These are phyloP conservation scores for Seira ritae DNA, from an alignment of 2,888 invertebrate species.

Conservation along the genomic window DNA sequence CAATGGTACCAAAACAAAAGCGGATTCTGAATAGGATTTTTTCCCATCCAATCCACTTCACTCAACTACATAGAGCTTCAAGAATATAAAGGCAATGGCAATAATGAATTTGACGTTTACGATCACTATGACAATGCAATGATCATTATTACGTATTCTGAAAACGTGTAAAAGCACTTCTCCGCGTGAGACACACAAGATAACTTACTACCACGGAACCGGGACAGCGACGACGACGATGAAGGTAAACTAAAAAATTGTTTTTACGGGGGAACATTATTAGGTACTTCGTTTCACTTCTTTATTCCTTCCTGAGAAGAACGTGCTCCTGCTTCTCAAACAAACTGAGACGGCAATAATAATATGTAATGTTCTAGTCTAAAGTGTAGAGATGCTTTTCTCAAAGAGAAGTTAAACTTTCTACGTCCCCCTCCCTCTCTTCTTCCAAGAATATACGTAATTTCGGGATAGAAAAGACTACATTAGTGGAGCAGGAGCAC, in stretches of 20 bases:
- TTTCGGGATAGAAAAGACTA: too few relatives aligned
- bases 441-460: too few relatives aligned
- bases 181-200: background rate
- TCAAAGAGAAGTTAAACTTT: background rate
- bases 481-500: too few relatives aligned
- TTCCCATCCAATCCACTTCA: background rate
- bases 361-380: background rate
- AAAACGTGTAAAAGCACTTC: background rate
- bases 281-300: background rate
- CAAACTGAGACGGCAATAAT: background rate
- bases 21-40: constrained; percentile 49
- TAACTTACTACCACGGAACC: background rate
- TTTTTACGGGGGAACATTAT: background rate
- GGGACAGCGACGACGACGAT: too few relatives aligned
- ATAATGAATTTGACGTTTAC: too few relatives aligned
- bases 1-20: constrained; percentile 27
- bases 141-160: background rate
- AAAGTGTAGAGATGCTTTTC: background rate
- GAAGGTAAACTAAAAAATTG: background rate
- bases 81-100: background rate
- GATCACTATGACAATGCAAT: background rate
- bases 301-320: background rate
- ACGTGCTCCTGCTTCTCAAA: background rate
- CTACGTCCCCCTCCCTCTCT: too few relatives aligned
- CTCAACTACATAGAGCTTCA: too few relatives aligned